These are phyloP conservation scores for Leucophora obtusa DNA, from an alignment of 2,888 invertebrate genomes.

Conservation along the genomic window DNA sequence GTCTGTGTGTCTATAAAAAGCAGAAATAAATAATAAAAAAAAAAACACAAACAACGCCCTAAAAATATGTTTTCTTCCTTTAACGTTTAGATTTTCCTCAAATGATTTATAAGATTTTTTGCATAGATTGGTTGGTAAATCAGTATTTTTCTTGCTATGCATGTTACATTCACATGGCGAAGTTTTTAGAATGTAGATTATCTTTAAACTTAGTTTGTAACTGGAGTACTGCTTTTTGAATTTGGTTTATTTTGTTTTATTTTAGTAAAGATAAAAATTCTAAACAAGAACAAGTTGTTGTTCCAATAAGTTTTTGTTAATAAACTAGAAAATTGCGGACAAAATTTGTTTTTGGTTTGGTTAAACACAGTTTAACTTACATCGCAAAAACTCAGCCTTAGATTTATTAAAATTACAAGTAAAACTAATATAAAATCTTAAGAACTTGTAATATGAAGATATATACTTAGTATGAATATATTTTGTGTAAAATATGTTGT, in stretches of 20 bases:
- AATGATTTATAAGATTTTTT: slow-evolving; percentile 4
- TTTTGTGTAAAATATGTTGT: slow-evolving; percentile 32
- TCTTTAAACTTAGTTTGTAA: too few species aligned
- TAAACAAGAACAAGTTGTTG: too few species aligned
- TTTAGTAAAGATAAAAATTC: too few species aligned
- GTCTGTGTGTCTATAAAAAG: background rate
- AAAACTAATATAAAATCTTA: background rate
- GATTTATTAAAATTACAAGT: slow-evolving; percentile 10
- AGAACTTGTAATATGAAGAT: background rate
- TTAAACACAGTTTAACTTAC: too few species aligned
- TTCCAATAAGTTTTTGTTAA: too few species aligned
- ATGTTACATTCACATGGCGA: too few species aligned
- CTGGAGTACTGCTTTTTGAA: too few species aligned
- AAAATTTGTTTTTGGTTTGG: too few species aligned
- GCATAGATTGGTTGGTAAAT: background rate
- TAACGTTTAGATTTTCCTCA: background rate
- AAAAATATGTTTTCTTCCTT: slow-evolving; percentile 3
- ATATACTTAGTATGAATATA: background rate
- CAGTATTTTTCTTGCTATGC: background rate
- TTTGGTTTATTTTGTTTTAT: too few species aligned
- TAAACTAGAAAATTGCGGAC: too few species aligned
- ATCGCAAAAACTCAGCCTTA: too few species aligned
- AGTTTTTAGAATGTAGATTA: too few species aligned
- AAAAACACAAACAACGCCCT: background rate
- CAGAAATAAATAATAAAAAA: background rate